These are phyloP conservation scores for Terebella lapidaria DNA, from an alignment of 2,888 invertebrate genomes.

Conservation along the genomic window DNA sequence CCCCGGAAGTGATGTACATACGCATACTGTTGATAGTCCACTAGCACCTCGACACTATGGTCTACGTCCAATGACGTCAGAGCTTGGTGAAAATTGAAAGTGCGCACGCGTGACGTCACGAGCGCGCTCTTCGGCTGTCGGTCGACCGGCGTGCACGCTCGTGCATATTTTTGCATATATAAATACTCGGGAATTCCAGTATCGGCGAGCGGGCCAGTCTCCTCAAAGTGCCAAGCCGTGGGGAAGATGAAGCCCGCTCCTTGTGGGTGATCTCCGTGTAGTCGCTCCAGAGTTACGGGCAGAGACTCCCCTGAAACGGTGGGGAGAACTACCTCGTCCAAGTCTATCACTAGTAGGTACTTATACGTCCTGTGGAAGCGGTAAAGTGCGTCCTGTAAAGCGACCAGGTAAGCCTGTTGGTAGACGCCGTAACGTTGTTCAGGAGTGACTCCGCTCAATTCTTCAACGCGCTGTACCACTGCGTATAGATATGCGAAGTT, in stretches of 20 bases:
- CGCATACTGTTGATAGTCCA: constrained; percentile 8
- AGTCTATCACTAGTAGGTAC: not conserved
- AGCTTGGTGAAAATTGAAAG: constrained; percentile 12
- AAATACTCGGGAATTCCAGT: constrained; percentile 1
- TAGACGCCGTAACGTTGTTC: constrained; percentile 15
- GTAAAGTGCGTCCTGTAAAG: constrained; percentile 14
- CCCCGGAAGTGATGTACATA: constrained; percentile 17
- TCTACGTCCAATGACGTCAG: not conserved
- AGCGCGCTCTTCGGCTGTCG: constrained; percentile 15
- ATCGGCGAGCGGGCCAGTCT: not conserved
- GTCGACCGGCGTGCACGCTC: constrained; percentile 7
- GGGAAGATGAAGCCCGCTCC: constrained; percentile 10
- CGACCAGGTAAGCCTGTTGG: constrained; percentile 17
- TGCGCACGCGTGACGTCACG: not conserved
- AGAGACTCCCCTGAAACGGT: constrained; percentile 3
- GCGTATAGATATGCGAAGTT: constrained; percentile 13
- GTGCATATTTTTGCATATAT: constrained; percentile 9
- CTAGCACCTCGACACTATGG: not conserved
- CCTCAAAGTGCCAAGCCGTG: constrained; percentile 20
- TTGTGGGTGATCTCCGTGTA: not conserved
- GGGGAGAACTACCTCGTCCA: constrained; percentile 7
- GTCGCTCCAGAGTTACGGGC: not conserved
- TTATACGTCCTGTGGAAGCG: constrained; percentile 2
- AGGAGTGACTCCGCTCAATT: not conserved
- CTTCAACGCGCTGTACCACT: constrained; percentile 8